Conservation (phyloP, 92 coral and sea anemone species). For the Palythoa grandiflora region DNA sequence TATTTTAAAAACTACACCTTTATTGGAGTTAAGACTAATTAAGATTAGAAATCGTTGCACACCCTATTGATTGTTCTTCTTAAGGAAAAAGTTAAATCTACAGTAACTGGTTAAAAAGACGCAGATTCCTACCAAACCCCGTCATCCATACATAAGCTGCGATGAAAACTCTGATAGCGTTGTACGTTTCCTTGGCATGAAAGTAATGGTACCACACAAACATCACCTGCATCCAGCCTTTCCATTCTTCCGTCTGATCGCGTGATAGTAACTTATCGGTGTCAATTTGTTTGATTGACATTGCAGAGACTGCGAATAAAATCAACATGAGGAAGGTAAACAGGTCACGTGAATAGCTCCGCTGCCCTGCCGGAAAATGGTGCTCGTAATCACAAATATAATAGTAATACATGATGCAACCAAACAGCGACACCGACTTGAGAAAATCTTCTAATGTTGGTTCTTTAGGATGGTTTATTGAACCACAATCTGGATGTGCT, state of each 20-base stretch:
- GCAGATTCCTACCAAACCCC: conserved; percentile 76
- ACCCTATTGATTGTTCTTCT: no score
- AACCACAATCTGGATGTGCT: no score
- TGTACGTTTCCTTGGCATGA: conserved; percentile 86
- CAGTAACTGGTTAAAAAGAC: not conserved
- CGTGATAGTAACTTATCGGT: conserved; percentile 73
- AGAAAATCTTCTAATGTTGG: conserved; percentile 70
- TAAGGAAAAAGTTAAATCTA: no score
- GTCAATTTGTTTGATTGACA: conserved; percentile 68
- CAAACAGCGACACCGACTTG: conserved; percentile 56
- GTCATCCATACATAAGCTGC: conserved; percentile 97
- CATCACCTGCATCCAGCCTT: conserved; percentile 91
- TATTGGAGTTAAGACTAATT: no score
- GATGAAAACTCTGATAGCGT: conserved; percentile 81
- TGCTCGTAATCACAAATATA: conserved; percentile 86
- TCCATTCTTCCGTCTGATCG: conserved; percentile 95
- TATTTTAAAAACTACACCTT: no score
- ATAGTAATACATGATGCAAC: conserved; percentile 74
- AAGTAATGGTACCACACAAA: conserved; percentile 94
- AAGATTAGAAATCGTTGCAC: no score
- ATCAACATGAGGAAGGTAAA: conserved; percentile 72
- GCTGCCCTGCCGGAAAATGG: conserved; percentile 82
- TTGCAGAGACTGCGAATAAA: conserved; percentile 73
- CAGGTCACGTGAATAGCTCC: conserved; percentile 89
- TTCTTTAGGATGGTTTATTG: not conserved